Evolutionary conservation across 2,888 invertebrate species (phyloP), one percentile per base, ranked within the genome.

Genomic region (Microctonus aethiopoides): DNA sequence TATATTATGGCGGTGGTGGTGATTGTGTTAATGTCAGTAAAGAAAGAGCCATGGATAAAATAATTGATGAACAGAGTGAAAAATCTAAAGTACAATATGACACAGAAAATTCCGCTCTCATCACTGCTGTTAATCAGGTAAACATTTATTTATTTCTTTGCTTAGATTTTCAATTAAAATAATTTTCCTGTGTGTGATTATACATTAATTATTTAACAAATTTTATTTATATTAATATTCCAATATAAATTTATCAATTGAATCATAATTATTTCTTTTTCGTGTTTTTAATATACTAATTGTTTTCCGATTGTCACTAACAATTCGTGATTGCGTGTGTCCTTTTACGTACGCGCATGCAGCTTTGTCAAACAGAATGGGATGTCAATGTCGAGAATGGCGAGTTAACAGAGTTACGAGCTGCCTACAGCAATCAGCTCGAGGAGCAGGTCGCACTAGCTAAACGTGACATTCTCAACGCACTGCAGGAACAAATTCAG

Each of bases 401-500:
- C 76, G 83, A 84, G 77, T 77, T 86, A 73, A 81, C 80, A 46
- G 81, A 84, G 72, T 76, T 85, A 56, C 82, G 82, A 74, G 82
- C 78, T 46, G 81, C 80, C 74, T 86, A 84, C 80, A 80, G 81
- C 74, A 80, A 79, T 60, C 84, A 82, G 70, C 86, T 91, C 73
- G 89, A 90, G 79, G 91, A 91, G 82, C 91, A 91, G 85, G 87
- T 91, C 74, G 87, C 90, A 63, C 86, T 90, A 81, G 92, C 92
- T 73, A 90, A 91, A 77, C 89, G 90, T 80, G 93, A 93, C 83
- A 91, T 93, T 77, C 89, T 92, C 74, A 89, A 89, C 75, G 91
- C 92, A 77, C 87, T 94, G 77, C 92, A 92, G 86, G 90, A 90
- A 70, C 92, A 94, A 83, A 90, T 94, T 79, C 92, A 93, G 92